phyloP scores from a whole-genome alignment of 2,888 invertebrate genomes.

The Lithophane semibrunnea region DNA sequence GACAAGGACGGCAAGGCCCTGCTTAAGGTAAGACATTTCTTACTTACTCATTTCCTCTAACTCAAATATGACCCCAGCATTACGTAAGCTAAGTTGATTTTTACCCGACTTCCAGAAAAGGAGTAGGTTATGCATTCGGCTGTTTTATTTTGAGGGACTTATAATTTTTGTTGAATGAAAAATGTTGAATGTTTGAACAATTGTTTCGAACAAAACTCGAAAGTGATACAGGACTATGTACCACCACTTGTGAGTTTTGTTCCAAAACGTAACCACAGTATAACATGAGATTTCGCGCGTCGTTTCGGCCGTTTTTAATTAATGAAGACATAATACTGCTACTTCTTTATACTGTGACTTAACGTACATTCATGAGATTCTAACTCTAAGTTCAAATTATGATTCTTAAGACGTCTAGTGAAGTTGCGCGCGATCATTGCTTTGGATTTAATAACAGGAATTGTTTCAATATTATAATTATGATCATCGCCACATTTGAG shows the following conservation, averaged over 20 bases:
- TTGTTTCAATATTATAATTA: not conserved
- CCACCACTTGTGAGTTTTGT: not conserved
- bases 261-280: not conserved
- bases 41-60: not conserved
- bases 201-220: too few species aligned
- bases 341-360: too few species aligned
- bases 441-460: not conserved
- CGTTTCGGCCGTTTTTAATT: too few species aligned
- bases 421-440: not conserved
- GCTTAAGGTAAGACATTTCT: conserved; percentile 92
- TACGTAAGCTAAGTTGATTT: not conserved
- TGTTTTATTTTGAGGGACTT: not conserved
- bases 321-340: too few species aligned
- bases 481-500: not conserved
- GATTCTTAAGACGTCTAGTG: not conserved
- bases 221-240: too few species aligned
- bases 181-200: too few species aligned
- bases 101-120: not conserved
- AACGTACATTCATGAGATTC: too few species aligned
- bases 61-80: not conserved
- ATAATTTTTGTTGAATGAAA: too few species aligned
- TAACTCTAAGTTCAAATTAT: not conserved
- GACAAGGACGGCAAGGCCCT: conserved; percentile 99
- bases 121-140: not conserved
- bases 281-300: too few species aligned